A percentile compares a stretch with the other conserved stretches of the same genome.
Evolutionary conservation across 1,140 invertebrate species (phyloP).

Genomic region (Dreissena rostriformis): DNA sequence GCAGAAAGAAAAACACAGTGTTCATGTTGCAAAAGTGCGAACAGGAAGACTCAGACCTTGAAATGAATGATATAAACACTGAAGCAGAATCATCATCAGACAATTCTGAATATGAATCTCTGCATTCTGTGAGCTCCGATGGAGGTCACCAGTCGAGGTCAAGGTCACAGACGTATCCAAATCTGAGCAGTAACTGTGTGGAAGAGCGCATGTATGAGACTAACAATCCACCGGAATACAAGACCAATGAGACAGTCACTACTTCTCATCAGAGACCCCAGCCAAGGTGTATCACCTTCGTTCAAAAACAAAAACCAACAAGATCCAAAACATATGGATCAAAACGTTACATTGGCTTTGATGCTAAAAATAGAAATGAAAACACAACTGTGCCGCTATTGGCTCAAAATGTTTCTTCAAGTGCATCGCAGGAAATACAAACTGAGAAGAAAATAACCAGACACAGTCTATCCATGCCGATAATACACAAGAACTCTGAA

Average conservation of each 20-base stretch:
- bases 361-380: background rate
- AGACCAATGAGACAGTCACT: background rate
- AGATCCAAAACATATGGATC: background rate
- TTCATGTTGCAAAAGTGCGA: constrained; percentile 74
- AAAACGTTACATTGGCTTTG: background rate
- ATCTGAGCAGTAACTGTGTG: constrained; percentile 12
- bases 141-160: no score
- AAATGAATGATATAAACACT: constrained; percentile 74
- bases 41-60: constrained; percentile 69
- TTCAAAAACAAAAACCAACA: background rate
- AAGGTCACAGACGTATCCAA: constrained; percentile 60
- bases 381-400: no score
- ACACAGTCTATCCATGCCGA: constrained; percentile 13
- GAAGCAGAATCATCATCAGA: constrained; percentile 66
- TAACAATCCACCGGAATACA: background rate
- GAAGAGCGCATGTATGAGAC: background rate
- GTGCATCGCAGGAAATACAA: background rate
- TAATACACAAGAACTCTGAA: background rate
- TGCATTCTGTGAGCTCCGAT: background rate
- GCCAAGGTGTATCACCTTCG: background rate
- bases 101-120: constrained; percentile 41
- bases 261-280: background rate
- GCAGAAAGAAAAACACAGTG: constrained; percentile 77
- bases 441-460: constrained; percentile 7
- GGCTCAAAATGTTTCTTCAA: background rate